These are phyloP conservation scores for Callopanchax toddi DNA, from an alignment of 2,113 vertebrate genomes.

Conservation along the genomic window DNA sequence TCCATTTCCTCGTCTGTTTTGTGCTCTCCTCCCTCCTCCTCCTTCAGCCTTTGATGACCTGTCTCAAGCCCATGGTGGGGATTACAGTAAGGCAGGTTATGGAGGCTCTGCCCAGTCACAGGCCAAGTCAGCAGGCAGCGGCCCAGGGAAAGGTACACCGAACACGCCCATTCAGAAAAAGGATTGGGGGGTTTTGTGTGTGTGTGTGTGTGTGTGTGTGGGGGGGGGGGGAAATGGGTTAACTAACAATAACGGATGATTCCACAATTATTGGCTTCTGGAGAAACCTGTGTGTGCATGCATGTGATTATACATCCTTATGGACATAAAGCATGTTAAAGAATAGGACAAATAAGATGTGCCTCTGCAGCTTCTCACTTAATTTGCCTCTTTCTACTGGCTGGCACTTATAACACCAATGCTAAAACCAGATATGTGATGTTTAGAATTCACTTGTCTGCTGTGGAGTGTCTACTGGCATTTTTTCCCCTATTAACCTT, in stretches of 20 bases:
- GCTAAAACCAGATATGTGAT: constrained; percentile 24
- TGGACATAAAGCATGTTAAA: constrained; percentile 32
- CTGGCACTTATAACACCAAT: constrained; percentile 69
- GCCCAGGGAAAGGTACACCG: constrained; percentile 92
- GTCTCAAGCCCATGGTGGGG: constrained; percentile 89
- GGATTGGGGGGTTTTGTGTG: neutral
- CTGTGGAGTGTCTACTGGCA: constrained; percentile 15
- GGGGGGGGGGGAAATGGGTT: constrained; percentile 31
- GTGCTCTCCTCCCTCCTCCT: constrained; percentile 11
- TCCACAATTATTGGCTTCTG: constrained; percentile 6
- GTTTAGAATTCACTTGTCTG: constrained; percentile 9
- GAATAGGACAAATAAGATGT: constrained; percentile 22
- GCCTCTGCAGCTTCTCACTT: constrained; percentile 46
- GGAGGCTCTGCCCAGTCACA: constrained; percentile 91
- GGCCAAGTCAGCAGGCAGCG: constrained; percentile 89
- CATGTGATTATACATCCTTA: constrained; percentile 49
- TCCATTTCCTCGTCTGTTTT: constrained; percentile 43
- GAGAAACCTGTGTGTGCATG: constrained; percentile 62
- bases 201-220: no score
- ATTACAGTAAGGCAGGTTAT: constrained; percentile 95
- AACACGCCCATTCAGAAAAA: constrained; percentile 33
- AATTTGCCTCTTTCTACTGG: constrained; percentile 68
- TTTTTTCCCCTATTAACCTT: constrained; percentile 27
- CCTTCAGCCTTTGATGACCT: constrained; percentile 94
- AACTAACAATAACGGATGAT: constrained; percentile 51